A percentile compares a stretch with the other conserved stretches of the same genome.
Evolutionary conservation across 2,797 vertebrate species (phyloP).

Genomic region (Apogon hyalosoma): DNA sequence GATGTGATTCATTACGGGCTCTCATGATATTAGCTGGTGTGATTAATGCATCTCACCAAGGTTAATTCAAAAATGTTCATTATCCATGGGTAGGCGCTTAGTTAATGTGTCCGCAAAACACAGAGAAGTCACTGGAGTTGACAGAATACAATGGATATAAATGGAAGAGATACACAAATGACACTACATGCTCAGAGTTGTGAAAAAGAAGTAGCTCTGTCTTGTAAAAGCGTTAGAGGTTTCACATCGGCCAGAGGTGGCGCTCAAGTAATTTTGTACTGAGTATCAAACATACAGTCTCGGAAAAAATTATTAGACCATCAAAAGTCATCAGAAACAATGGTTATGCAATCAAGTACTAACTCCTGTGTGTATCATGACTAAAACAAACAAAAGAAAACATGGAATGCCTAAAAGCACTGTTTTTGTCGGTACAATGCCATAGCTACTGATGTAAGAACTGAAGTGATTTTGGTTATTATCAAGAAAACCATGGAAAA

Average conservation of each 20-base stretch:
- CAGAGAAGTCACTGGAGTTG: slow-evolving; percentile 57
- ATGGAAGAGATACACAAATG: slow-evolving; percentile 31
- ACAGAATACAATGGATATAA: slow-evolving; percentile 51
- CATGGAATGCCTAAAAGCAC: no score
- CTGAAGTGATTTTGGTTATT: no score
- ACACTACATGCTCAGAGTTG: neutral
- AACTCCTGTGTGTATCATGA: no score
- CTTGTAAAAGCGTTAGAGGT: neutral
- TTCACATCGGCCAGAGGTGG: neutral
- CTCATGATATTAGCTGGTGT: slow-evolving; percentile 53
- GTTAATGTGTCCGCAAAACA: slow-evolving; percentile 65
- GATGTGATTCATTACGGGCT: slow-evolving; percentile 76
- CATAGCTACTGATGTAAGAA: no score
- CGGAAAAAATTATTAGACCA: no score
- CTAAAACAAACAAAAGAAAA: no score
- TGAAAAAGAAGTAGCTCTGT: neutral
- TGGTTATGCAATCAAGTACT: no score
- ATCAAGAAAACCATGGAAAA: no score
- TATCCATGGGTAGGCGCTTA: slow-evolving; percentile 48
- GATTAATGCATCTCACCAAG: slow-evolving; percentile 72
- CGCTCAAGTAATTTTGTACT: neutral
- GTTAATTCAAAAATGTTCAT: slow-evolving; percentile 74
- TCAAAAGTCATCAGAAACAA: no score
- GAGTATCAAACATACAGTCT: no score
- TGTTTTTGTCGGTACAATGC: no score